Conservation (phyloP, 1,140 invertebrate genomes). For the Phymastichus coffea region DNA sequence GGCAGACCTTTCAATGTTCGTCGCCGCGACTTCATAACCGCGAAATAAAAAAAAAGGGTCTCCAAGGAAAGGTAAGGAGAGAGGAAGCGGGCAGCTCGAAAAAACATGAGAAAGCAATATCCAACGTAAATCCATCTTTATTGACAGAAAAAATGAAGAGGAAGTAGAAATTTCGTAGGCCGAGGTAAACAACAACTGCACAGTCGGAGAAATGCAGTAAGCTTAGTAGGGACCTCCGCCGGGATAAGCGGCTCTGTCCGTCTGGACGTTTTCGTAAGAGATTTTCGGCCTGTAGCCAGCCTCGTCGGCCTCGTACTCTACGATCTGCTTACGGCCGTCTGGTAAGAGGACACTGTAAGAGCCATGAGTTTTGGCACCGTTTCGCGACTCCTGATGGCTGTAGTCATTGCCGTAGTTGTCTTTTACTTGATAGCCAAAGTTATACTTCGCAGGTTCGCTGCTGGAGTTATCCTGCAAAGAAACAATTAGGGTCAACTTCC, state of each 20-base stretch:
- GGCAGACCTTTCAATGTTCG: no score
- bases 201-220: not conserved
- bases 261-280: slow-evolving; percentile 53
- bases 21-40: no score
- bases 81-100: no score
- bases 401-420: slow-evolving; percentile 72
- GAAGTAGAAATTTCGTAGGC: not conserved
- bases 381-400: slow-evolving; percentile 68
- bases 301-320: slow-evolving; percentile 75
- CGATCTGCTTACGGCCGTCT: slow-evolving; percentile 74
- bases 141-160: not conserved
- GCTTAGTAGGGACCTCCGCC: not conserved
- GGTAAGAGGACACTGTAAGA: slow-evolving; percentile 72
- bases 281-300: slow-evolving; percentile 76
- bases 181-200: not conserved
- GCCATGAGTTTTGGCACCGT: slow-evolving; percentile 68
- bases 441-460: slow-evolving; percentile 66
- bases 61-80: no score
- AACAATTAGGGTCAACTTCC: no score
- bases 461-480: no score
- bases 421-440: slow-evolving; percentile 72
- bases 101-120: not conserved
- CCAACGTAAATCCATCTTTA: not conserved
- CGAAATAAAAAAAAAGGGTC: no score
- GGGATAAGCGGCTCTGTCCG: not conserved